These are phyloP conservation scores for Lasius platythorax DNA, from an alignment of 2,888 invertebrate genomes.

Conservation along the genomic window DNA sequence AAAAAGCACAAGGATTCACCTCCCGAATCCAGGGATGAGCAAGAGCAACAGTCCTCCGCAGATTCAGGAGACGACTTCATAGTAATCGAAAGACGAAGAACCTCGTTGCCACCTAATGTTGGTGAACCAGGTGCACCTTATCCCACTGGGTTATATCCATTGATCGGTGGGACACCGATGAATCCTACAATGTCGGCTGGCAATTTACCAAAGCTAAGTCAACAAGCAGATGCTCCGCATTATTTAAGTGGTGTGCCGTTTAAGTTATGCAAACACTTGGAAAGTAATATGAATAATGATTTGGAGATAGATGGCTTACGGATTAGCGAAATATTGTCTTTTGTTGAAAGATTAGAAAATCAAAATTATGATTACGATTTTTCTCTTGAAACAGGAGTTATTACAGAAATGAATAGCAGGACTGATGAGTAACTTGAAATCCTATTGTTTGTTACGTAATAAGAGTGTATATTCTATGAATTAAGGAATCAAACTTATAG, in stretches of 20 bases:
- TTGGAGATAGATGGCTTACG: constrained; percentile 85
- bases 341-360: constrained; percentile 86
- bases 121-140: constrained; percentile 45
- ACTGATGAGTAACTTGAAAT: constrained; percentile 48
- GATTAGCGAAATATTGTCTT: constrained; percentile 87
- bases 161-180: constrained; percentile 60
- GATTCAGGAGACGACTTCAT: constrained; percentile 77
- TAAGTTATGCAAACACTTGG: constrained; percentile 86
- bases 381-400: constrained; percentile 87
- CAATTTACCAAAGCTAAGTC: constrained; percentile 64
- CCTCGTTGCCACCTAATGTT: constrained; percentile 55
- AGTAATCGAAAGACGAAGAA: constrained; percentile 75
- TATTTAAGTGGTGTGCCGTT: constrained; percentile 88
- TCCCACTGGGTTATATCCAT: constrained; percentile 77
- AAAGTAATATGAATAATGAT: constrained; percentile 86
- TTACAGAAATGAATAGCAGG: constrained; percentile 86
- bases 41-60: constrained; percentile 65
- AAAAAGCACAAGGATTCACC: constrained; percentile 82
- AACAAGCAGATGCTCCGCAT: constrained; percentile 72
- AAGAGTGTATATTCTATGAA: background rate
- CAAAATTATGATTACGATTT: constrained; percentile 87
- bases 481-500: constrained; percentile 27
- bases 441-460: background rate
- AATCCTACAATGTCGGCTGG: constrained; percentile 64
- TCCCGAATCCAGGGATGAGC: constrained; percentile 75